phyloP scores from a whole-genome alignment of 64 coral and sea anemone genomes.

The Exaiptasia diaphana region DNA sequence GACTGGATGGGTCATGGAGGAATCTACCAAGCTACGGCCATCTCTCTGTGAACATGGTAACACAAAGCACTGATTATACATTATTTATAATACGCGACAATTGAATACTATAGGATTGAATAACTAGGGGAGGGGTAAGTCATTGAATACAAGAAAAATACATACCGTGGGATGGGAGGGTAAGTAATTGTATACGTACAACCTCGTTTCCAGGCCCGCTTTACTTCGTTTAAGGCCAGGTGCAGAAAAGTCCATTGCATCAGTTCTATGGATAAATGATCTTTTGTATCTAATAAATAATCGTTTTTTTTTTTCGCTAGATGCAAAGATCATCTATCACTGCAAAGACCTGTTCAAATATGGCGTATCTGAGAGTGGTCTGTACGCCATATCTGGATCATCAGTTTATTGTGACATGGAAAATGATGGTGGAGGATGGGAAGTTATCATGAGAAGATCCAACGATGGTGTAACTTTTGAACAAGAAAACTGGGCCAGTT shows the following conservation, averaged over 20 bases:
- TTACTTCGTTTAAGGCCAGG: too few relatives aligned
- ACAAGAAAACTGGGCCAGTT: not conserved
- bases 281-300: too few relatives aligned
- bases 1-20: not conserved
- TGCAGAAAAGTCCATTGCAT: too few relatives aligned
- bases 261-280: too few relatives aligned
- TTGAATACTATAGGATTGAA: not conserved
- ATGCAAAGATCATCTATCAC: not conserved
- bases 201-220: too few relatives aligned
- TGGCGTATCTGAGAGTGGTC: not conserved
- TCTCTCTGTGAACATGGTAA: not conserved
- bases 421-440: conserved; percentile 19
- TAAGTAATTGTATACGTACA: too few relatives aligned
- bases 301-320: too few relatives aligned
- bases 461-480: not conserved
- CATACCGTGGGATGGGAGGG: too few relatives aligned
- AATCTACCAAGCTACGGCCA: not conserved
- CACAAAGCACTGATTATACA: not conserved
- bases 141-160: too few relatives aligned
- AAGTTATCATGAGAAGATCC: not conserved
- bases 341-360: not conserved
- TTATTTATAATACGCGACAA: not conserved
- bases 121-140: too few relatives aligned
- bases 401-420: not conserved
- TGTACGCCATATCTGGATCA: not conserved